Evolutionary conservation across 2,113 vertebrate species (phyloP).

Genomic region (Misgurnus mizolepis): DNA sequence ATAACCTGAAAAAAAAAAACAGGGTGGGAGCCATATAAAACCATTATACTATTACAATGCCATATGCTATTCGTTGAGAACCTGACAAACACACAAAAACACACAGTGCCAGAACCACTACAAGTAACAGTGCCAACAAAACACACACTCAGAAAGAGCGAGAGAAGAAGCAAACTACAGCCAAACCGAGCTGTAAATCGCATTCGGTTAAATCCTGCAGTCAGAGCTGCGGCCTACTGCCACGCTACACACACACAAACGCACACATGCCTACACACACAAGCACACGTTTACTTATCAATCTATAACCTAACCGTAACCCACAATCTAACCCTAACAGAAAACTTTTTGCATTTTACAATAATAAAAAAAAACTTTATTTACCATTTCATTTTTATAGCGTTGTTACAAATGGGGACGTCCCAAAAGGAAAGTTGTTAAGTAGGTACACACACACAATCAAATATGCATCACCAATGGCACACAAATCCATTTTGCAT

Average conservation of each 20-base stretch:
- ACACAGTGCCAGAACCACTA: constrained; percentile 27
- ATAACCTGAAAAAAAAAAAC: not conserved
- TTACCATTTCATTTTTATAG: no score
- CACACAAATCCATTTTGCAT: constrained; percentile 21
- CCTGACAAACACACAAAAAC: not conserved
- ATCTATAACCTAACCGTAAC: no score
- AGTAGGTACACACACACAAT: not conserved
- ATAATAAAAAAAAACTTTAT: no score
- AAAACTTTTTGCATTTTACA: no score
- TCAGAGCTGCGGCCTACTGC: constrained; percentile 17
- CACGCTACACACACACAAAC: not conserved
- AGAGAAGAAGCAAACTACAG: constrained; percentile 20
- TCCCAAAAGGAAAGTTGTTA: no score
- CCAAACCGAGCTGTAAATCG: constrained; percentile 47
- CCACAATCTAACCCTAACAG: no score
- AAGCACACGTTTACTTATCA: no score
- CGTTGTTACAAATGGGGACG: no score
- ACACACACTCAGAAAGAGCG: constrained; percentile 22
- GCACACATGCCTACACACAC: not conserved
- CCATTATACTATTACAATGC: not conserved
- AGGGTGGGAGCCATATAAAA: not conserved
- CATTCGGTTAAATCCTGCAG: constrained; percentile 23
- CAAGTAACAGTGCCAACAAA: constrained; percentile 36
- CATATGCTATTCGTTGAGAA: constrained; percentile 37
- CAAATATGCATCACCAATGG: not conserved